Conservation (phyloP, 2,888 invertebrate genomes). For the Chesias legatella region DNA sequence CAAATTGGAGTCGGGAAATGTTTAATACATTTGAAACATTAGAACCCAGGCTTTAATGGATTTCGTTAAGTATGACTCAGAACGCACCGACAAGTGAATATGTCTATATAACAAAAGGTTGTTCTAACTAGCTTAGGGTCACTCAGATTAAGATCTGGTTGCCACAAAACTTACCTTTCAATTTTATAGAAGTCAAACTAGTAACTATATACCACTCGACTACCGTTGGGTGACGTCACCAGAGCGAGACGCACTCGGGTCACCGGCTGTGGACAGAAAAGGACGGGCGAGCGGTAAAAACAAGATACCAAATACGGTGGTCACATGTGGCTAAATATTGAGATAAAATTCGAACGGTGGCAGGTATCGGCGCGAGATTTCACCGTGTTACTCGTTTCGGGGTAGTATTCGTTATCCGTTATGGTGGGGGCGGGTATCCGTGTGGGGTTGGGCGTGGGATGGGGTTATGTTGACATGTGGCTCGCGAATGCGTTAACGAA, state of each 20-base stretch:
- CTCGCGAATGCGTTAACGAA: conserved; percentile 30
- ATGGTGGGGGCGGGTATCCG: conserved; percentile 22
- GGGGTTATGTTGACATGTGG: conserved; percentile 55
- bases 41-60: too few relatives aligned
- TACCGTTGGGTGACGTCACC: conserved; percentile 69
- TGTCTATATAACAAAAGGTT: conserved; percentile 4
- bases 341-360: conserved; percentile 48
- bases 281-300: conserved; percentile 53
- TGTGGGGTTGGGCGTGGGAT: conserved; percentile 40
- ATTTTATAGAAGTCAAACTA: conserved; percentile 23
- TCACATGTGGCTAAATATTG: conserved; percentile 75
- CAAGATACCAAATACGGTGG: conserved; percentile 73
- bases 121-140: conserved; percentile 6
- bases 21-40: too few relatives aligned
- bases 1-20: too few relatives aligned
- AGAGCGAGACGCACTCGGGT: conserved; percentile 42
- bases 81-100: conserved; percentile 1
- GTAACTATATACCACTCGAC: conserved; percentile 43
- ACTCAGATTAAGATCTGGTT: conserved; percentile 12
- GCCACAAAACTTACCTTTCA: conserved; percentile 14
- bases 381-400: conserved; percentile 45
- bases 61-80: too few relatives aligned
- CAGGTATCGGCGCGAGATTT: conserved; percentile 49
- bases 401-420: conserved; percentile 39
- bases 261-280: conserved; percentile 28